Conservation (phyloP, 2,113 vertebrate species). For the Sardina pilchardus region DNA sequence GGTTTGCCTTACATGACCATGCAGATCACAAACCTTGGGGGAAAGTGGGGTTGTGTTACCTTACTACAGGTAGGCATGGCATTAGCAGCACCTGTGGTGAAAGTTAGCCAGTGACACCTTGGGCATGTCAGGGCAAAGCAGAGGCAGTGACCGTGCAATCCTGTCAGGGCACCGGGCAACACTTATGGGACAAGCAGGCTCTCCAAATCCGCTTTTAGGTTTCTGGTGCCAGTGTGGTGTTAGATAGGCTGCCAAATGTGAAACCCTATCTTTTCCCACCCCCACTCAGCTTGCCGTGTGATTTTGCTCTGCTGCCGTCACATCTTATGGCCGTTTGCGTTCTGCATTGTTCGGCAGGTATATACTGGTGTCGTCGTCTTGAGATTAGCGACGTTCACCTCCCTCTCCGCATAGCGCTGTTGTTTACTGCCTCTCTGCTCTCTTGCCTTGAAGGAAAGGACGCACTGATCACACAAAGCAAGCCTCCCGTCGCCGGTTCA, state of each 20-base stretch:
- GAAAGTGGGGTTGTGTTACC: background rate
- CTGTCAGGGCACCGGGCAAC: too few relatives aligned
- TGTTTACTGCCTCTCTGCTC: slow-evolving; percentile 5
- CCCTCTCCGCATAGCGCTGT: background rate
- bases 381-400: background rate
- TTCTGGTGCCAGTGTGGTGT: background rate
- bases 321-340: slow-evolving; percentile 18
- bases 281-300: background rate
- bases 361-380: slow-evolving; percentile 23
- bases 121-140: background rate
- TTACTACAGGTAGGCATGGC: background rate
- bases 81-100: background rate
- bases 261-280: background rate
- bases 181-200: background rate
- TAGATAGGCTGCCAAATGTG: background rate
- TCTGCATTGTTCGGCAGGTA: slow-evolving; percentile 34
- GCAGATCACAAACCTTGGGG: too few relatives aligned
- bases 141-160: too few relatives aligned
- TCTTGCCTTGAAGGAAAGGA: background rate
- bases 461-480: background rate
- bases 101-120: background rate
- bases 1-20: too few relatives aligned
- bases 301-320: background rate
- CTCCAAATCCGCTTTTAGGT: background rate
- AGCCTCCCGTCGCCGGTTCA: background rate